Evolutionary conservation across 2,888 invertebrate genomes (phyloP), one percentile per base, ranked within the genome.

Genomic region (Lapara coniferarum): DNA sequence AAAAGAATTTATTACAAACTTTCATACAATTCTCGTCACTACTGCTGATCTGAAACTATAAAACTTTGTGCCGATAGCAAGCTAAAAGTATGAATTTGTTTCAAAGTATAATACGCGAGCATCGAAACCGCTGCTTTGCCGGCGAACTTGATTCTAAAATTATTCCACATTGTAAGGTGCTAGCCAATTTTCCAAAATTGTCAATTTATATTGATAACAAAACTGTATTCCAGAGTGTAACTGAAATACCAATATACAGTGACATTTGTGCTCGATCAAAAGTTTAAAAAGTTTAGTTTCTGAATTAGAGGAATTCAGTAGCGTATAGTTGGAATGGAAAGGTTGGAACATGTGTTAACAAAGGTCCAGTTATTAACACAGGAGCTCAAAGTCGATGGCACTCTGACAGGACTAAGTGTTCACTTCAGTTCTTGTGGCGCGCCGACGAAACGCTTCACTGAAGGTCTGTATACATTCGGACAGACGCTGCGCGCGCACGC

Each of bases 401-500:
- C 89, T 87, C 84, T 80, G 85, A 81, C 82, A 83, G 84, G 83
- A 83, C 82, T 81, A 84, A 91, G 90, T 87, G 89, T 87, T 87
- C 88, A 85, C 88, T 88, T 81, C 80, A 88, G 87, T 86, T 83
- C 82, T 86, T 85, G 89, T 83, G 86, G 88, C 87, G 82, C 82
- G 85, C 84, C 86, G 85, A 78, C 86, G 85, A 84, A 88, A 87
- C 87, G 89, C 87, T 87, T 80, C 84, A 83, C 80, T 87, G 84
- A 84, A 85, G 86, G 90, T 84, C 88, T 90, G 91, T 92, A 89
- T 89, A 92, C 90, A 91, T 87, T 89, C 78, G 83, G 87, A 79
- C 85, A 85, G 87, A 87, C 86, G 84, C 73, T 92, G 93, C 93
- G 93, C 93, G 93, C 93, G 93, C 93, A 93, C 80, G 78, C 82